Base-by-base conservation (phyloP, 2,113 vertebrate genomes). In the Otis tarda region DNA sequence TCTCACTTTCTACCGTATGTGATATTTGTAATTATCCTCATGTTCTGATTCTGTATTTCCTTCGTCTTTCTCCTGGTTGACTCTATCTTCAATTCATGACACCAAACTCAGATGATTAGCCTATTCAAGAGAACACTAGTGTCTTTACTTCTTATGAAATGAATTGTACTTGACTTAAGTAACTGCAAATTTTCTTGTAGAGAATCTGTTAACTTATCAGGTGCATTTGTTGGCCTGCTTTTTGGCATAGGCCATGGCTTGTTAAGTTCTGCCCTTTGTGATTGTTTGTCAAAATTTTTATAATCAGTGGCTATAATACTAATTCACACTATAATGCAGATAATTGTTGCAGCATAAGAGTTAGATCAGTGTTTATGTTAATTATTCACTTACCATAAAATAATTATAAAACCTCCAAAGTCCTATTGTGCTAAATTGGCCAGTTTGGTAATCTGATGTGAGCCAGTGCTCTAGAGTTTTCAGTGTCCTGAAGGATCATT, bases 381-480 rank as follows among this genome's bases (percentile, higher is more conserved):
- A 7, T 57, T 50, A 63, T 35, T 64, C 7, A 63, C 2, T 31
- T 49, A 15, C 13, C 15, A 49, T 55, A 68, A 64, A 59, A 49
- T 41, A 83, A 53, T 67, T 69, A 24, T 31, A 83, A 92, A 79
- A 47, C 16, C 4, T 41, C 18, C 33, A 24, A 63, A 67, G 8
- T 53, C 52, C 18, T 65, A n/a, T 12, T 12, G 28, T 24, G 7
- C 16, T 75, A 49, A 71, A 53, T 17, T 53, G 15, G 3, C 14
- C 1, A 2, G 3, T 50, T 43, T 5, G 2, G 13, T 61, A 79
- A 68, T 13, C 18, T 63, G 21, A 57, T 43, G 21, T 25, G 18
- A 83, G 4, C 4, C 0, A 0, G 2, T 57, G 30, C 28, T 83
- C 37, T 22, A 25, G 13, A 79, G 14, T 7, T 91, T 70, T 83